Evolutionary conservation across 2,888 invertebrate genomes (phyloP).

Genomic region (Agriopis aurantiaria): DNA sequence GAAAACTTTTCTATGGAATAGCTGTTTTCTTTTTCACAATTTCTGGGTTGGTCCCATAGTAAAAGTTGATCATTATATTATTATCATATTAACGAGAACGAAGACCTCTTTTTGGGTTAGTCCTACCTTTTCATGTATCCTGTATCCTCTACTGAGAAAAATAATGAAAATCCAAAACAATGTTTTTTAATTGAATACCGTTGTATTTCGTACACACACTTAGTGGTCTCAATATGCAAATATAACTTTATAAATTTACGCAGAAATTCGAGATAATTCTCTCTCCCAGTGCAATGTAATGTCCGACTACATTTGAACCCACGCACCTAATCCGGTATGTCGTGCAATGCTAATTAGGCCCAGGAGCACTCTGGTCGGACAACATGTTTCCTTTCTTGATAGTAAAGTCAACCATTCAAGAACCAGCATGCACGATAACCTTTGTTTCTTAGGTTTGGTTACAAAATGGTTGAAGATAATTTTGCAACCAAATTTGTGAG

Average conservation of each 20-base stretch:
- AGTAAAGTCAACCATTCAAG: slow-evolving; percentile 17
- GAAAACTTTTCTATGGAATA: no score
- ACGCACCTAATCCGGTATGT: slow-evolving; percentile 43
- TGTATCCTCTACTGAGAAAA: no score
- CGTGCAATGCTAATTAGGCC: slow-evolving; percentile 46
- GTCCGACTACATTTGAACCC: slow-evolving; percentile 35
- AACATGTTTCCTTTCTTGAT: slow-evolving; percentile 30
- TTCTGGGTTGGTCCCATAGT: no score
- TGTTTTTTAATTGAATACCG: no score
- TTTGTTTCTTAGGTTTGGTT: background rate
- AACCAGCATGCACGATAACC: background rate
- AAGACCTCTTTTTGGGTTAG: no score
- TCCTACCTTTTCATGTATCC: no score
- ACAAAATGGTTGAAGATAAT: no score
- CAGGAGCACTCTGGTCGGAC: slow-evolving; percentile 33
- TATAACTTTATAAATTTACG: slow-evolving; percentile 18
- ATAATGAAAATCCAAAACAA: no score
- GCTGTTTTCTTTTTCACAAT: no score
- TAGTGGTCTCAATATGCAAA: background rate
- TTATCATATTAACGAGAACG: no score
- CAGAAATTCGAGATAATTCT: slow-evolving; percentile 28
- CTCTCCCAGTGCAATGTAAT: slow-evolving; percentile 11
- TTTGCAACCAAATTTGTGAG: background rate
- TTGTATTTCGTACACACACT: background rate
- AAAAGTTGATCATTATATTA: no score